Evolutionary conservation across 2,888 invertebrate genomes (phyloP).

Genomic region (Eledona agricola): DNA sequence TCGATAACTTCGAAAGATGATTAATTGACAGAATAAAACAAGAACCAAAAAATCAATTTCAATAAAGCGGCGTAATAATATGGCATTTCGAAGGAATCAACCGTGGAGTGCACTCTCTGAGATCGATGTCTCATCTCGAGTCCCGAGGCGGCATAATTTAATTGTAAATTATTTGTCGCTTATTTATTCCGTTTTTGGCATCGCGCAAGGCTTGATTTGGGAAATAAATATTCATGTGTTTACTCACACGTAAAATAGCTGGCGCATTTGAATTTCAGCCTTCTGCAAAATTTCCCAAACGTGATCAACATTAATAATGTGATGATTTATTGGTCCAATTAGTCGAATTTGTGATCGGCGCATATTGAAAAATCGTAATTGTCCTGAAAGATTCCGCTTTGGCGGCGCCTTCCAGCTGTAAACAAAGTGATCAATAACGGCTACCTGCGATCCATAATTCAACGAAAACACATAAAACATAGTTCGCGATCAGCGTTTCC

Average conservation of each 20-base stretch:
- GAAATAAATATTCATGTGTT: conserved; percentile 39
- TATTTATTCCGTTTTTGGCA: conserved; percentile 11
- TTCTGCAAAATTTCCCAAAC: conserved; percentile 30
- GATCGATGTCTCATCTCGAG: conserved; percentile 41
- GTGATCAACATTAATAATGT: conserved; percentile 34
- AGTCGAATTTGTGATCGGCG: conserved; percentile 4
- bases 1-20: conserved; percentile 4
- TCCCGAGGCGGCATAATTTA: conserved; percentile 9
- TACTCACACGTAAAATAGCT: conserved; percentile 27
- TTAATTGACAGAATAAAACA: conserved; percentile 21
- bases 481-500: conserved; percentile 38
- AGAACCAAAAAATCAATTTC: conserved; percentile 40
- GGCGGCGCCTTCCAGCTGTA: conserved; percentile 53
- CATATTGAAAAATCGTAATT: conserved; percentile 23
- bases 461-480: conserved; percentile 54
- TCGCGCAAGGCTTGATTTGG: conserved; percentile 20
- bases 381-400: conserved; percentile 14
- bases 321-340: conserved; percentile 29
- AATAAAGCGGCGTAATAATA: conserved; percentile 44
- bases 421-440: conserved; percentile 56
- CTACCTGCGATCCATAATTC: conserved; percentile 55
- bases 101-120: conserved; percentile 37
- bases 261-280: conserved; percentile 29
- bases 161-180: conserved; percentile 23
- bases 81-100: conserved; percentile 48